These are phyloP conservation scores for Meriones psammophilus DNA, from an alignment of 2,797 vertebrate genomes.

Conservation along the genomic window DNA sequence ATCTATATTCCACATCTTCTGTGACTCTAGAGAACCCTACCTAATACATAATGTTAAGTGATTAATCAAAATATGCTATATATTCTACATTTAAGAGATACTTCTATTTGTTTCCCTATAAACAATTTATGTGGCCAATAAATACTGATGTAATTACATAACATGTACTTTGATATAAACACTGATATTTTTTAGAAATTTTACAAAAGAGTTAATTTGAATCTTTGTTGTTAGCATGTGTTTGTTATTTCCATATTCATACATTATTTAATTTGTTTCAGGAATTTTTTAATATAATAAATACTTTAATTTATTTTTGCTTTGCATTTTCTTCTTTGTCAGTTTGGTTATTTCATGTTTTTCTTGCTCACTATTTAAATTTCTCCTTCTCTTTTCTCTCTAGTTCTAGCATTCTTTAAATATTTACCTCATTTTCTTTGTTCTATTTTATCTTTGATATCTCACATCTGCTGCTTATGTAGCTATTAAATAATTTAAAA, in stretches of 20 bases:
- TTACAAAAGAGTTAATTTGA: not conserved
- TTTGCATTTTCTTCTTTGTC: not conserved
- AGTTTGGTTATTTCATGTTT: not conserved
- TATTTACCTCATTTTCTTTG: not conserved
- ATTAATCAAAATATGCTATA: not conserved
- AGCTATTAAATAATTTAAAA: slow-evolving; percentile 10
- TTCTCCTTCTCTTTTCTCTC: not conserved
- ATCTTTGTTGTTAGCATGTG: not conserved
- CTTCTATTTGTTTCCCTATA: not conserved
- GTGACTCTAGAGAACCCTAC: no score
- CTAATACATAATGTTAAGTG: not conserved
- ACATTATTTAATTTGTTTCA: not conserved
- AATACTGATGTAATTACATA: no score
- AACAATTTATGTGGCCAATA: not conserved
- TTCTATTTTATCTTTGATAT: not conserved
- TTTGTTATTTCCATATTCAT: not conserved
- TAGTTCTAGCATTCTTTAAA: not conserved
- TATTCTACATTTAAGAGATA: not conserved
- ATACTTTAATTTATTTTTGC: not conserved
- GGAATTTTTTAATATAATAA: not conserved
- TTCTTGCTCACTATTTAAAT: not conserved
- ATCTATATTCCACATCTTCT: not conserved
- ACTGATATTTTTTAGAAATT: not conserved
- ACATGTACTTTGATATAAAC: not conserved
- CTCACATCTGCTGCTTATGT: not conserved